Conservation (phyloP, 2,797 vertebrate species). For the Periparus ater region DNA sequence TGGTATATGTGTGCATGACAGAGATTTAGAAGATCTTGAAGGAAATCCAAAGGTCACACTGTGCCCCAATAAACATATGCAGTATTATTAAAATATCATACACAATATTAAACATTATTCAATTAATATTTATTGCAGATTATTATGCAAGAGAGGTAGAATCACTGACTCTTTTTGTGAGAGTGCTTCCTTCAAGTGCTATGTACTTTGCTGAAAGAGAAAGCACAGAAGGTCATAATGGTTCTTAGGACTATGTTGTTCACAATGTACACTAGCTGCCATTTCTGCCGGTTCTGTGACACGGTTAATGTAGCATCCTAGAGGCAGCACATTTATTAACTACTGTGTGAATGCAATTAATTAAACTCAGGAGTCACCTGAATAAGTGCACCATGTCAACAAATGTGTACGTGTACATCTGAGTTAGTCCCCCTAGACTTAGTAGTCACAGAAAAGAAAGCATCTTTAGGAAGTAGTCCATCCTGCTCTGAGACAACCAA, state of each 20-base stretch:
- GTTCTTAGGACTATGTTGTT: not conserved
- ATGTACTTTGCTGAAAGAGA: not conserved
- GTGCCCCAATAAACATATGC: not conserved
- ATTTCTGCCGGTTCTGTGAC: not conserved
- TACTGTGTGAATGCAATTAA: not conserved
- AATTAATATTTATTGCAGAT: not conserved
- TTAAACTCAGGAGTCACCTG: not conserved
- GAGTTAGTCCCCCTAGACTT: not conserved
- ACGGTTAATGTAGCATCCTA: not conserved
- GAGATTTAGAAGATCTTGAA: not conserved
- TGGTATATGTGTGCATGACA: not conserved
- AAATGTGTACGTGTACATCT: not conserved
- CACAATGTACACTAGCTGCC: not conserved
- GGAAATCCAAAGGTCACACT: not conserved
- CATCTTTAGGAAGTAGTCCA: not conserved
- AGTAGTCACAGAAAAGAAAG: not conserved
- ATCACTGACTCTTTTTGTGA: not conserved
- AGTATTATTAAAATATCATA: not conserved
- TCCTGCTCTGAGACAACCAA: not conserved
- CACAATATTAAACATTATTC: not conserved
- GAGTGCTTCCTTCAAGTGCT: not conserved
- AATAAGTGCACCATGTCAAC: not conserved
- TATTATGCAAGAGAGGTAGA: not conserved
- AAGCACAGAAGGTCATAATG: not conserved
- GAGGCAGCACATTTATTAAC: not conserved